A percentile compares a stretch with the other conserved stretches of the same genome.
phyloP scores from a whole-genome alignment of 35 echinoderm and acorn worm species.

The Ptychodera flava region DNA sequence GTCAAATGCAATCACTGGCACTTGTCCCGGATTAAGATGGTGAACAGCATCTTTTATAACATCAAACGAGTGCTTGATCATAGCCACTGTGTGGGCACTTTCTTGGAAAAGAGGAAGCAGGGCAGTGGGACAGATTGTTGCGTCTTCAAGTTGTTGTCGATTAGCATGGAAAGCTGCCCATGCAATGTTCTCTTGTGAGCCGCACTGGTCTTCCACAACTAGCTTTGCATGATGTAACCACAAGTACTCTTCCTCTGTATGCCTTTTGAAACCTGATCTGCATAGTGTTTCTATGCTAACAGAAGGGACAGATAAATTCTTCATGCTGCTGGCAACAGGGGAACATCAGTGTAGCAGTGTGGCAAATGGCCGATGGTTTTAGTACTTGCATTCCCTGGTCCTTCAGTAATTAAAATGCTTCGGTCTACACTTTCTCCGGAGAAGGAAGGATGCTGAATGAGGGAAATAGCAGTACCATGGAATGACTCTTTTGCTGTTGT shows the following conservation, averaged over 20 bases:
- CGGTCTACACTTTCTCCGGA: neutral
- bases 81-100: neutral
- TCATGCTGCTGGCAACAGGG: neutral
- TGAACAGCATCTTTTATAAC: constrained; percentile 22
- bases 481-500: constrained; percentile 36
- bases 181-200: neutral
- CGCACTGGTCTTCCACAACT: neutral
- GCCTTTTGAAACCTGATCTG: neutral
- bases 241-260: constrained; percentile 23
- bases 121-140: constrained; percentile 2
- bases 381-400: too few relatives aligned
- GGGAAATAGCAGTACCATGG: constrained; percentile 40
- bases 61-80: constrained; percentile 16
- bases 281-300: neutral
- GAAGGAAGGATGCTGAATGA: neutral
- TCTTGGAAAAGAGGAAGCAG: constrained; percentile 32
- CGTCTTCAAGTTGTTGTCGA: neutral
- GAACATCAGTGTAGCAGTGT: constrained; percentile 6
- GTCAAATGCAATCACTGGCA: constrained; percentile 51
- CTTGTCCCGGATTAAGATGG: constrained; percentile 39
- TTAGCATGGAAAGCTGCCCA: constrained; percentile 38
- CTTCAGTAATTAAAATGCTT: too few relatives aligned
- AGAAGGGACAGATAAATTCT: neutral
- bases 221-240: neutral
- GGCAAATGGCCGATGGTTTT: constrained; percentile 13